phyloP scores from a whole-genome alignment of 2,797 vertebrate genomes.

The Capromys pilorides region DNA sequence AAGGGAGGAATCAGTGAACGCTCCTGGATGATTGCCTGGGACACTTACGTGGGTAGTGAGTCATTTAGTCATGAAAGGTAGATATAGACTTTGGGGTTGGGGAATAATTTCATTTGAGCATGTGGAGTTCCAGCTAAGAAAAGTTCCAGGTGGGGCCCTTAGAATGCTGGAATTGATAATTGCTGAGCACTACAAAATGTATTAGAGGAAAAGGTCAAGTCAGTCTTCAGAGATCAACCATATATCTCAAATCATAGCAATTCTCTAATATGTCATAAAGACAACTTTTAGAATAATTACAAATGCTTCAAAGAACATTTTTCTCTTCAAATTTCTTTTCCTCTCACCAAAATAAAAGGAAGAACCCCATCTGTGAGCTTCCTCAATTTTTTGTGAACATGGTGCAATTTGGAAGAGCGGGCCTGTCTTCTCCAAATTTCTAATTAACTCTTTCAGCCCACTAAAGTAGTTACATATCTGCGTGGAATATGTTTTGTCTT shows the following conservation, averaged over 20 bases:
- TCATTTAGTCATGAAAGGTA: background rate
- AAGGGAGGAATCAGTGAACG: background rate
- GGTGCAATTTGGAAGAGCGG: constrained; percentile 18
- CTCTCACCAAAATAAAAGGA: background rate
- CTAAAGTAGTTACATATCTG: background rate
- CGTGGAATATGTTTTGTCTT: background rate
- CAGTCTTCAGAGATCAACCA: background rate
- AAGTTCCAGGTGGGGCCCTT: background rate
- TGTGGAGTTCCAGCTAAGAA: background rate
- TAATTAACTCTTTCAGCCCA: constrained; percentile 1
- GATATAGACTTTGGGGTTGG: background rate
- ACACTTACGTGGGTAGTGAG: background rate
- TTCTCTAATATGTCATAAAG: background rate
- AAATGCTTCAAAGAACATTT: background rate
- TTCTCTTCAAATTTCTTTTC: constrained; percentile 22
- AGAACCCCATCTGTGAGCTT: background rate
- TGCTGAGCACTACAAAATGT: background rate
- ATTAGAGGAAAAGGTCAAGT: background rate
- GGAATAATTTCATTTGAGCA: background rate
- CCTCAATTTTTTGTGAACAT: constrained; percentile 42
- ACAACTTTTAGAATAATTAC: constrained; percentile 32
- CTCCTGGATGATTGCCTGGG: background rate
- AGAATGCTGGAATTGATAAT: background rate
- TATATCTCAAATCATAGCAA: background rate
- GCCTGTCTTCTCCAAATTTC: background rate